Percentiles rank a stretch among this genome's conserved stretches.
Conservation (phyloP, 1,140 invertebrate species). For the Maniola jurtina region DNA sequence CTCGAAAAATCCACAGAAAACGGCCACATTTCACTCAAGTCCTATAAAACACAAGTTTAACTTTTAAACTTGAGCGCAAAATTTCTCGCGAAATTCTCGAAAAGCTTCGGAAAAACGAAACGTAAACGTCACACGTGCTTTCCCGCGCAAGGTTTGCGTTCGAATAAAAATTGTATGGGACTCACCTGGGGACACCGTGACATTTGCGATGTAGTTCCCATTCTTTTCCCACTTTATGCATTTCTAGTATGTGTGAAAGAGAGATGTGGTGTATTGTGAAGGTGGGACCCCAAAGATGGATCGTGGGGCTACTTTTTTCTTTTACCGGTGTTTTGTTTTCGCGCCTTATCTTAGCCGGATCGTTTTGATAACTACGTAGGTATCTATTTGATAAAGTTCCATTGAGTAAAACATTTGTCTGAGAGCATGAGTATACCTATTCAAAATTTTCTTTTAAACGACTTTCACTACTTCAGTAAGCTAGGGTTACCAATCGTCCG, state of each 20-base stretch:
- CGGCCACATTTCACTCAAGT: constrained; percentile 7
- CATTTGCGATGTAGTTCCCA: constrained; percentile 46
- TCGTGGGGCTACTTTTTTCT: constrained; percentile 51
- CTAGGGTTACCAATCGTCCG: background rate
- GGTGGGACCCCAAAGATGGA: constrained; percentile 53
- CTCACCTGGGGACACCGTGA: constrained; percentile 65
- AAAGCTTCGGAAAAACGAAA: constrained; percentile 38
- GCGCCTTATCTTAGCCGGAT: constrained; percentile 59
- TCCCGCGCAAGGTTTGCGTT: constrained; percentile 71
- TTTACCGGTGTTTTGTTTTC: constrained; percentile 61
- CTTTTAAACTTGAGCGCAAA: constrained; percentile 11
- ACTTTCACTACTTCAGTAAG: constrained; percentile 12
- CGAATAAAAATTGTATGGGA: constrained; percentile 60
- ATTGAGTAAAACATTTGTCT: constrained; percentile 20
- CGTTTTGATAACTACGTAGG: constrained; percentile 48
- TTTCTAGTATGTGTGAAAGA: constrained; percentile 33
- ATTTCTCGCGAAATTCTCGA: constrained; percentile 34
- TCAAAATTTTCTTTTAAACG: constrained; percentile 5
- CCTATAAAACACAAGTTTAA: background rate
- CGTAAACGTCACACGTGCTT: constrained; percentile 62
- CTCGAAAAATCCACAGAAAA: constrained; percentile 46
- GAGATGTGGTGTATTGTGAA: constrained; percentile 52
- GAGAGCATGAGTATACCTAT: background rate
- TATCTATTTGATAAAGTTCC: constrained; percentile 37
- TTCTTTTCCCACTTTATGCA: constrained; percentile 36